phyloP scores from a whole-genome alignment of 2,888 invertebrate genomes.

The Tiliacea aurago region DNA sequence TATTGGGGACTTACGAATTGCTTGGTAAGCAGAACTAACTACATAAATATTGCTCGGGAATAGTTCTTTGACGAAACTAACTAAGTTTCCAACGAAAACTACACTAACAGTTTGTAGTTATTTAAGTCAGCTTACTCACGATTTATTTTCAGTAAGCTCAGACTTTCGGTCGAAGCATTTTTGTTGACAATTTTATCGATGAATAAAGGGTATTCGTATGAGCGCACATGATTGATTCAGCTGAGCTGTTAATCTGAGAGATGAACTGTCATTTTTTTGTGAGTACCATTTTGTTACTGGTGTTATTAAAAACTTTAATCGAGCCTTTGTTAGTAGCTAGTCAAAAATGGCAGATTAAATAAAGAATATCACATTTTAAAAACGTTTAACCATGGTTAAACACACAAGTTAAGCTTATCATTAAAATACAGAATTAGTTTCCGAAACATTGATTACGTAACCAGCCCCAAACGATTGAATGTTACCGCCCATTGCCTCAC shows the following conservation, averaged over 20 bases:
- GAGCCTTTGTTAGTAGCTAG: neutral
- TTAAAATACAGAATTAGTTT: slow-evolving; percentile 35
- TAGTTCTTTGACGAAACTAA: slow-evolving; percentile 22
- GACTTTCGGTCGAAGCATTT: slow-evolving; percentile 33
- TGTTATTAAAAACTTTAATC: slow-evolving; percentile 3
- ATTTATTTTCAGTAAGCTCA: slow-evolving; percentile 31
- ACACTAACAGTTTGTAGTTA: slow-evolving; percentile 25
- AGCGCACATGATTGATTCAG: slow-evolving; percentile 39
- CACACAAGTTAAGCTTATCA: too few relatives aligned
- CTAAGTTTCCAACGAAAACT: slow-evolving; percentile 14
- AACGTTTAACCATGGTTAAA: neutral
- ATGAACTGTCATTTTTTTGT: slow-evolving; percentile 35
- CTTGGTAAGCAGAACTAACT: slow-evolving; percentile 44
- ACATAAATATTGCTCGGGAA: slow-evolving; percentile 30
- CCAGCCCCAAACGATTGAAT: slow-evolving; percentile 42
- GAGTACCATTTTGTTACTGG: neutral
- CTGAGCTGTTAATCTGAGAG: slow-evolving; percentile 37
- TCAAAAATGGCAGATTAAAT: neutral
- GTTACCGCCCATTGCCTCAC: slow-evolving; percentile 48
- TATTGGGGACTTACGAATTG: slow-evolving; percentile 41
- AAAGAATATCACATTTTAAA: neutral
- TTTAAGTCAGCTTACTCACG: slow-evolving; percentile 27
- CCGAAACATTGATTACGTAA: slow-evolving; percentile 42
- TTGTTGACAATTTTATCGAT: slow-evolving; percentile 40
- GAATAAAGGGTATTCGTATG: slow-evolving; percentile 40